These are phyloP conservation scores for Ciconia boyciana DNA, from an alignment of 2,113 vertebrate species.

Conservation along the genomic window DNA sequence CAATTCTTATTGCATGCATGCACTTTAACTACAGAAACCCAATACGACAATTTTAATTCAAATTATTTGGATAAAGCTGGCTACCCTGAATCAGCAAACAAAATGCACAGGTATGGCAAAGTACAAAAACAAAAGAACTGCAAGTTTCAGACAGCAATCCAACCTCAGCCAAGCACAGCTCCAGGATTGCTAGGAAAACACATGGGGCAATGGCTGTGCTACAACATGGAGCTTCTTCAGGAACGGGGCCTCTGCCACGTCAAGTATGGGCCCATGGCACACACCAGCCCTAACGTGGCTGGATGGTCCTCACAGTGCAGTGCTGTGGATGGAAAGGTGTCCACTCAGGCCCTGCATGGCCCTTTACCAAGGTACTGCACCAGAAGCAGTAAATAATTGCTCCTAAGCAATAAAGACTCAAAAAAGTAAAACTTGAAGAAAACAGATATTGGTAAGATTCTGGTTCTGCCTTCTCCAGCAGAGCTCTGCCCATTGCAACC, in stretches of 20 bases:
- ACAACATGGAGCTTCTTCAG: neutral
- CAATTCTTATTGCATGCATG: neutral
- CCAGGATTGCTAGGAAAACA: neutral
- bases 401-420: neutral
- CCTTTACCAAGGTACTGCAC: neutral
- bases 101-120: neutral
- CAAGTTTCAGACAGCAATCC: neutral
- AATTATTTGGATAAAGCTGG: neutral
- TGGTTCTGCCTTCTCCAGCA: neutral
- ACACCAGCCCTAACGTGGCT: neutral
- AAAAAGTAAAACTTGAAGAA: neutral
- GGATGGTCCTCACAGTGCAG: neutral
- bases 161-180: neutral
- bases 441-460: neutral
- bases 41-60: neutral
- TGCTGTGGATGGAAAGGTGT: neutral
- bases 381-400: neutral
- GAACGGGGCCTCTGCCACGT: rapidly evolving
- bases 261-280: neutral
- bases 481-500: neutral
- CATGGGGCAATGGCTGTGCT: neutral
- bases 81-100: neutral
- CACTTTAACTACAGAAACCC: neutral
- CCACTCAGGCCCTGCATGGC: neutral
- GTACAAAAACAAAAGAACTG: neutral